Evolutionary conservation across 2,113 vertebrate genomes (phyloP), one percentile per base, ranked within the genome.

Genomic region (Galbula dea): DNA sequence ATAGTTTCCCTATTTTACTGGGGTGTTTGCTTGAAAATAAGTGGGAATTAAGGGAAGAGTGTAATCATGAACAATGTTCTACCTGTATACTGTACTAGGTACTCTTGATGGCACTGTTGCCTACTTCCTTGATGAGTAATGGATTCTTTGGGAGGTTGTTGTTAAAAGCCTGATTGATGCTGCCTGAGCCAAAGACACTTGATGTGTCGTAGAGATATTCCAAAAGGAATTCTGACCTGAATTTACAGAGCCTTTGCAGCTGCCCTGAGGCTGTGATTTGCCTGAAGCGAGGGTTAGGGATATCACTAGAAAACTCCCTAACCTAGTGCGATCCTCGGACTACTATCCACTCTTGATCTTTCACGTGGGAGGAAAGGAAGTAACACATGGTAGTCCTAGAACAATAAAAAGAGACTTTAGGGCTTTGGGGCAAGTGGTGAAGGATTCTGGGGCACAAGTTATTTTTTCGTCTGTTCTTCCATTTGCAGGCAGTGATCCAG

Each of bases 21-120:
- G 13, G 3, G 0, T 67, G 11, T 27, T 88, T 86, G 36, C 26
- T 48, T 78, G 36, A 84, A 92, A 90, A 51, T 43, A 59, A 77
- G 4, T 29, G 11, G 1, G 11, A 5, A 48, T 67, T 67, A 71
- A 83, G 30, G 13, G 23, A 39, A 29, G 59, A 58, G 20, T 30
- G 30, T 45, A 30, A 14, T 14, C 19, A 34, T 45, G 11, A 48
- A 18, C 21, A 24, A 5, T n/a, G 13, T 20, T 61, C 17, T 37
- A 15, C 16, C 14, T 27, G 0, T 32, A 12, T 7, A 6, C 16
- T 65, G n/a, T 45, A 11, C 15, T 23, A 17, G 3, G 9, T 11
- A 32, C 41, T 75, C 32, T 58, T 68, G 48, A 39, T 78, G 32
- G 16, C 30, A 26, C 15, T 29, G 2, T 8, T 77, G 59, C n/a